phyloP scores from a whole-genome alignment of 2,113 vertebrate genomes.

The Amazona vittata region DNA sequence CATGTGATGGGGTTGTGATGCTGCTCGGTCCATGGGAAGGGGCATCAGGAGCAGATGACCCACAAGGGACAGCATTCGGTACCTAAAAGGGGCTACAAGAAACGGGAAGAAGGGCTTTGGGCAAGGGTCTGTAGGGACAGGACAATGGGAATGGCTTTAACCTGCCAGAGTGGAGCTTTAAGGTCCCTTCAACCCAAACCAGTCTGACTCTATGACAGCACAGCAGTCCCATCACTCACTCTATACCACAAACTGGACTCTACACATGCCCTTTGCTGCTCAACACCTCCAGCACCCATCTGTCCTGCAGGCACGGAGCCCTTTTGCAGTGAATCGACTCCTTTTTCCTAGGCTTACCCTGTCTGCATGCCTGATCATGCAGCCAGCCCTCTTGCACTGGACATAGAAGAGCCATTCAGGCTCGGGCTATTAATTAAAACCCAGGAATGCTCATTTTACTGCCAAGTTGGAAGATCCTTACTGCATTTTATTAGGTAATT shows the following conservation, averaged over 20 bases:
- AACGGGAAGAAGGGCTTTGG: background rate
- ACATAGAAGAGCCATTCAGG: conserved; percentile 8
- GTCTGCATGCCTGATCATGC: background rate
- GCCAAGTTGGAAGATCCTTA: conserved; percentile 65
- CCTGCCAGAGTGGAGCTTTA: background rate
- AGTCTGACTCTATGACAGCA: accelerated
- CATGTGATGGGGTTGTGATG: accelerated
- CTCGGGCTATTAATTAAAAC: conserved; percentile 63
- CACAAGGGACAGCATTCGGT: background rate
- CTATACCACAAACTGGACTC: background rate
- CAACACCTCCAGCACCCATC: background rate
- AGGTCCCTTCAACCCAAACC: background rate
- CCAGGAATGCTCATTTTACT: conserved; percentile 60
- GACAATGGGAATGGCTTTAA: background rate
- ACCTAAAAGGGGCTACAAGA: background rate
- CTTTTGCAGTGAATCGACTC: background rate
- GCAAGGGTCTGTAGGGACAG: background rate
- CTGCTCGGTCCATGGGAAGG: accelerated
- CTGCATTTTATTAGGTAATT: conserved; percentile 72
- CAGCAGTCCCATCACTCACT: accelerated
- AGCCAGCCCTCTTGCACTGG: background rate
- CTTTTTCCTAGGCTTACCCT: background rate
- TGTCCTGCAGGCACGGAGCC: background rate
- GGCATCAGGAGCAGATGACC: background rate
- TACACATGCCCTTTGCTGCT: background rate